Conservation (phyloP, 2,888 invertebrate species). For the Parasteatoda lunata region DNA sequence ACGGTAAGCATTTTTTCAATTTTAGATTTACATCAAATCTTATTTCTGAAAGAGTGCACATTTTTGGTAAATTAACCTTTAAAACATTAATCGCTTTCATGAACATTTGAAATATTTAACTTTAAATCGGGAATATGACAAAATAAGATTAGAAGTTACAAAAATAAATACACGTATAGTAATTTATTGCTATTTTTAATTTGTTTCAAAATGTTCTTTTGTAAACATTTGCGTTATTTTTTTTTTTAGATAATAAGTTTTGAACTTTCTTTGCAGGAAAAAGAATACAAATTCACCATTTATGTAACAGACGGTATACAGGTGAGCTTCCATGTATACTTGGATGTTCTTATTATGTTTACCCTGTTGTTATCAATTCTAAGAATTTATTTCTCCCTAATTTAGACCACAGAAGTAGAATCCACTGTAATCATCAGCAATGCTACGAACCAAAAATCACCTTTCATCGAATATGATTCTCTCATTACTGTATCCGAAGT, state of each 20-base stretch:
- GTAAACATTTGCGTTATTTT: no score
- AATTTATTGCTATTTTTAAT: no score
- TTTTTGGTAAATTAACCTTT: no score
- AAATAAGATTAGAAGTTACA: no score
- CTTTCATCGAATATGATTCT: conserved; percentile 68
- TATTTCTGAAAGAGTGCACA: no score
- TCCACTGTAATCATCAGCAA: conserved; percentile 70
- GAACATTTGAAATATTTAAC: no score
- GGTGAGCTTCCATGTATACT: conserved; percentile 25
- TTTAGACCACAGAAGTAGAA: conserved; percentile 69
- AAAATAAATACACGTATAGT: no score
- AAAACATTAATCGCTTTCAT: no score
- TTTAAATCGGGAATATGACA: no score
- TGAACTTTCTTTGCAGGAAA: conserved; percentile 52
- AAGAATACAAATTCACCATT: conserved; percentile 70
- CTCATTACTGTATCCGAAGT: conserved; percentile 70
- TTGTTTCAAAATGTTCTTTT: no score
- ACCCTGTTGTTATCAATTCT: background rate
- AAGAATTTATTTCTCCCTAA: background rate
- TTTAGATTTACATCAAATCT: background rate
- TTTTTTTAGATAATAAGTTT: no score
- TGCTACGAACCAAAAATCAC: conserved; percentile 59
- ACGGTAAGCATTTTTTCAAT: conserved; percentile 51
- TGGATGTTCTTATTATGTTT: background rate
- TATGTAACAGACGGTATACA: conserved; percentile 70